Base-by-base conservation (phyloP, 2,113 vertebrate species). In the Syngnathus typhle region DNA sequence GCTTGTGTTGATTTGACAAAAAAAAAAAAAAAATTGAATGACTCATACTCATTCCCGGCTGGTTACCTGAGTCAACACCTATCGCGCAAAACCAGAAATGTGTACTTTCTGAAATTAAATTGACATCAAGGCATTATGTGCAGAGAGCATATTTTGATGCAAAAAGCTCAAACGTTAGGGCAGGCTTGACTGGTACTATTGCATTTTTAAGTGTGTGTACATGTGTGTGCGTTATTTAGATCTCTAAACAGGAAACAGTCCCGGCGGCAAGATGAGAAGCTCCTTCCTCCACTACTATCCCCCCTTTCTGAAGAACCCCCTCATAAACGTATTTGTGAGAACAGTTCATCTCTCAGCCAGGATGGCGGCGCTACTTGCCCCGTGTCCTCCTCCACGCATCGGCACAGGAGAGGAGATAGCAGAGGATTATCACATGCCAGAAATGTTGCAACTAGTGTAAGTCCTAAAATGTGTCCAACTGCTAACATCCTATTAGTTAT, bases 271-370 rank as follows among this genome's bases (percentile, higher is more conserved):
- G 93, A 96, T 61, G 94, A 96, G 72, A 97, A 95, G 81, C 87
- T 95, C 2, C 93, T 96, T 10, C 96, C 96, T 9, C 95, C 96
- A 41, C 91, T 95, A 0, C 78, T 98, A 75, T 98, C 96, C 1
- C 96, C 96, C 0, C 88, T 96, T 68, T 84, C 93, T 1, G 94
- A 98, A 0, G 96, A 98, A 3, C 90, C 92, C 0, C 83, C 88
- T 10, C 90, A 83, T 4, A 92, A 92, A 44, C 88, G 91, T 46
- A 73, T 79, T 83, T 89, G 87, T 19, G 93, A 94, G 73, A 90
- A 71, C 76, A 83, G 80, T 72, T 89, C 91, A 78, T 91, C 91
- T 72, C 90, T 96, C 73, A 74, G 75, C 84, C 92, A 93, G 83
- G 95, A 98, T 71, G 76, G 75, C 78, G 13, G 87, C 67, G 60